Percentiles rank a stretch among this genome's conserved stretches.
Conservation (phyloP, 2,888 invertebrate genomes). For the Bombylius discolor region DNA sequence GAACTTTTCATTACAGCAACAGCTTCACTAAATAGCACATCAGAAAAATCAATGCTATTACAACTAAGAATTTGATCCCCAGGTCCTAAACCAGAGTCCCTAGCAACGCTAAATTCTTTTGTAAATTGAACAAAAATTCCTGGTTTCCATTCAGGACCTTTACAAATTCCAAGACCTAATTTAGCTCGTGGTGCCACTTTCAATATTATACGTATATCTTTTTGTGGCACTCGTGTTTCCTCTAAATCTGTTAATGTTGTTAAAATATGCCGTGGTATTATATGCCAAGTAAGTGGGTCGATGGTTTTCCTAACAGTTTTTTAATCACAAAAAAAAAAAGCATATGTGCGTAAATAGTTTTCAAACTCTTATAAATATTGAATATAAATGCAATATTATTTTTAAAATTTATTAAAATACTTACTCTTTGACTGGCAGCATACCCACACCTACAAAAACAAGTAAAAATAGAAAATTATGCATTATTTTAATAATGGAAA, state of each 20-base stretch:
- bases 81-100: constrained; percentile 73
- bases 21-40: constrained; percentile 71
- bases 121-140: constrained; percentile 85
- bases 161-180: constrained; percentile 75
- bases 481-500: too few species aligned
- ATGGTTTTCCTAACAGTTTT: constrained; percentile 46
- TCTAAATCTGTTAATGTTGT: constrained; percentile 15
- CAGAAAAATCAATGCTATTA: constrained; percentile 66
- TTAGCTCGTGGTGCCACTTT: constrained; percentile 71
- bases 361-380: too few species aligned
- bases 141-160: constrained; percentile 74
- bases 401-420: constrained; percentile 34
- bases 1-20: constrained; percentile 68
- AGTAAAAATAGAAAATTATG: not conserved
- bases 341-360: not conserved
- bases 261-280: constrained; percentile 38
- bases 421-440: constrained; percentile 90
- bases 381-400: not conserved
- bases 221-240: constrained; percentile 37
- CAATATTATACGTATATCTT: constrained; percentile 61
- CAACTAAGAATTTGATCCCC: constrained; percentile 87
- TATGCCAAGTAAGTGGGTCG: constrained; percentile 74
- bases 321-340: not conserved
- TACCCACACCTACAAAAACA: constrained; percentile 68
- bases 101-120: constrained; percentile 75